Evolutionary conservation across 2,797 vertebrate species (phyloP).

Genomic region (Carduelis carduelis): DNA sequence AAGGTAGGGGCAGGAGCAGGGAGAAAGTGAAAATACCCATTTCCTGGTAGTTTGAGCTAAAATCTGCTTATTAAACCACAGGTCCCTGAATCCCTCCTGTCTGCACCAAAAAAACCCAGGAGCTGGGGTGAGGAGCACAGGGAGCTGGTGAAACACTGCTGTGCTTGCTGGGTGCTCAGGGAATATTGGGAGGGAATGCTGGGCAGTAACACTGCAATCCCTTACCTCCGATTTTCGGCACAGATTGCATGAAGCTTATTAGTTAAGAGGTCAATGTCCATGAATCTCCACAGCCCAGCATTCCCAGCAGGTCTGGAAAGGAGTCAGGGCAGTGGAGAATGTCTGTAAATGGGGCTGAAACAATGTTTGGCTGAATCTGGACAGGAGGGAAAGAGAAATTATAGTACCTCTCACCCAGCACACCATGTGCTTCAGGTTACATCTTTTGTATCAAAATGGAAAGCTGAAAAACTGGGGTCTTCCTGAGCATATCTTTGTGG

Average conservation of each 20-base stretch:
- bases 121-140: not conserved
- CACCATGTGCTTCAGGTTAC: not conserved
- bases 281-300: not conserved
- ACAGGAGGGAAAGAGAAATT: not conserved
- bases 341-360: not conserved
- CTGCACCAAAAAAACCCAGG: not conserved
- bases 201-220: not conserved
- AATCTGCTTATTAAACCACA: not conserved
- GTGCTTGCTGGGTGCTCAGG: not conserved
- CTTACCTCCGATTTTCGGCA: not conserved
- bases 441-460: not conserved
- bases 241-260: not conserved
- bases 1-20: constrained; percentile 30
- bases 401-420: not conserved
- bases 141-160: not conserved
- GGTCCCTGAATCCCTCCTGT: not conserved
- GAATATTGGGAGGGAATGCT: not conserved
- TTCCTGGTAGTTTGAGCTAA: not conserved
- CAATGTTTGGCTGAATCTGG: not conserved
- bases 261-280: not conserved
- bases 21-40: constrained; percentile 3
- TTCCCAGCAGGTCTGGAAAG: not conserved
- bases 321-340: not conserved
- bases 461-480: not conserved
- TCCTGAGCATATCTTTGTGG: not conserved